Evolutionary conservation across 1,140 invertebrate species (phyloP), one percentile per base, ranked within the genome.

Genomic region (Caenorhabditis latens): DNA sequence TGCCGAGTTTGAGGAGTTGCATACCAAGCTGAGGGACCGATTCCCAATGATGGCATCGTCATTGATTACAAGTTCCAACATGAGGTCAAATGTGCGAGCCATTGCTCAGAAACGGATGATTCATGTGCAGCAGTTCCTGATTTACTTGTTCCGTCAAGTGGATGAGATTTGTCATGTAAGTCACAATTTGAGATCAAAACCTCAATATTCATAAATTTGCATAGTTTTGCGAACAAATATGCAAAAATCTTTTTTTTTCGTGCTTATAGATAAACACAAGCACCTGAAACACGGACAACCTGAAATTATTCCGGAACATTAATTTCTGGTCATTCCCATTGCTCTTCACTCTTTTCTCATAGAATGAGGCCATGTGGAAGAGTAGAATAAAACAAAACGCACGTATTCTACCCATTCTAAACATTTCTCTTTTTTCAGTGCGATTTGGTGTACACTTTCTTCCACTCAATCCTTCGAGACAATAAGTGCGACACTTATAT

Each of bases 391-490:
- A 19, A 58, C 32, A 83, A 55, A 83, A 84, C 48, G 82, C 14
- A 16, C 13, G 82, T n/a, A n/a, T 6, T 82, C 13, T 21, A 21
- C 50, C 57, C 24, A 63, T 58, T 46, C 61, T 13, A 48, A 61
- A 75, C 42, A 14, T 42, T 9, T 65, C 21, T 43, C 7, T 55
- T 57, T 19, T 89, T 96, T 0, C 96, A 99, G 94, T 98, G 96
- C 50, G 96, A 98, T 93, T 94, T 99, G 50, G 96, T 99, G 9
- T 99, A 99, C 92, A 99, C 97, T 0, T 99, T 99, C 94, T 98
- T 99, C 93, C 98, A 99, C 94, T 97, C 97, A 13, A 93, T 99
- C 87, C 93, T 98, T 71, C 93, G 97, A 89, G 98, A 95, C 71
- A 88, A 82, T 21, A 84, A 84, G 91, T 91, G 95, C 95, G 50